Percentiles rank a stretch among this genome's conserved stretches.
Evolutionary conservation across 2,797 vertebrate genomes (phyloP).

Genomic region (Mormyrops attenuatus): DNA sequence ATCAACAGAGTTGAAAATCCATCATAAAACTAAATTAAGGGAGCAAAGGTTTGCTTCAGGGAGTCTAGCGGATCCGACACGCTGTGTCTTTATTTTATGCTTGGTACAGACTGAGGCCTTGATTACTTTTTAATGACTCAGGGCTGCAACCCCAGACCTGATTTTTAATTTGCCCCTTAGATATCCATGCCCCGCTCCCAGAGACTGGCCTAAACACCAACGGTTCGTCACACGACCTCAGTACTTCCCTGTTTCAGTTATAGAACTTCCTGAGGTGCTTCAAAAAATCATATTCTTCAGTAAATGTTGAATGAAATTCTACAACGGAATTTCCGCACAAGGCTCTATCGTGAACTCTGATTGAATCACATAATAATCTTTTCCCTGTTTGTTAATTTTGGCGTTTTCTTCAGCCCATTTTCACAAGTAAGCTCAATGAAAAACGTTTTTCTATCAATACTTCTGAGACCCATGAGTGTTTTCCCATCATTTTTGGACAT

Average conservation of each 20-base stretch:
- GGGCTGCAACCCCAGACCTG: background rate
- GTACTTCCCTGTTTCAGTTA: background rate
- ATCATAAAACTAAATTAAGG: constrained; percentile 62
- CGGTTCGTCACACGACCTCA: background rate
- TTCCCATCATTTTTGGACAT: background rate
- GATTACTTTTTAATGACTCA: constrained; percentile 26
- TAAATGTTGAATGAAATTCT: background rate
- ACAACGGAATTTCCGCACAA: background rate
- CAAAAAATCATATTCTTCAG: background rate
- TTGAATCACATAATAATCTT: background rate
- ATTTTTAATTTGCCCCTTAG: constrained; percentile 1
- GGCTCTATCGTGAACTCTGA: background rate
- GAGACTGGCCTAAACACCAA: background rate
- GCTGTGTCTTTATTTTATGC: constrained; percentile 22
- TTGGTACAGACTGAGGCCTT: constrained; percentile 18
- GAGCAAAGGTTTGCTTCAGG: constrained; percentile 25
- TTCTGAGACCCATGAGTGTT: background rate
- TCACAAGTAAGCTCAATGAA: background rate
- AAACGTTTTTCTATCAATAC: background rate
- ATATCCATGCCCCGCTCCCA: background rate
- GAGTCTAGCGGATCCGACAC: constrained; percentile 7
- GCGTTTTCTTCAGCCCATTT: background rate
- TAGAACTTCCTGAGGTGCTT: too few species aligned
- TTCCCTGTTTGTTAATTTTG: background rate
- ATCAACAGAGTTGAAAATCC: constrained; percentile 50